Evolutionary conservation across 2,888 invertebrate genomes (phyloP), one percentile per base, ranked within the genome.

Genomic region (Stenchaetothrips biformis): DNA sequence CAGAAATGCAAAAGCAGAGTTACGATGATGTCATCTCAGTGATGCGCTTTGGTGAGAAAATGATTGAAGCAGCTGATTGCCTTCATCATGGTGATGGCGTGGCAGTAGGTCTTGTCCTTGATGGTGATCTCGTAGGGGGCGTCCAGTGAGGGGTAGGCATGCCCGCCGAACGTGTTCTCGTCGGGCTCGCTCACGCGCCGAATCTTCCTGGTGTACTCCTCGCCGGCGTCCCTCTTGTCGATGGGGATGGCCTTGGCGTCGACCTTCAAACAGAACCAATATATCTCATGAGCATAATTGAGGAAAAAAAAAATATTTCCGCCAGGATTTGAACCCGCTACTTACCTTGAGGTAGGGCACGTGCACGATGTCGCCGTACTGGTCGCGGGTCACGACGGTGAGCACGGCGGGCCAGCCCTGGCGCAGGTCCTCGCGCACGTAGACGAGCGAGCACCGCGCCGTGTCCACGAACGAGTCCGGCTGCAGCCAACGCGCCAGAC

Each of bases 41-140:
- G 49, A 67, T 8, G 77, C 49, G 67, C 67, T 37, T 25, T 62
- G 49, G 48, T 18, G 53, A 25, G 7, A 53, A 49, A 25, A 48
- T 53, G 78, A 82, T 18, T 77, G 48, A 62, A 48, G 62, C 21
- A 47, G 80, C 27, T 48, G 9, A 2, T 77, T 84, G 93, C 93
- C 90, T 95, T 95, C 97, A 98, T 98, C 87, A 97, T 95, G 18
- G 95, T 95, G 83, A 99, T 97, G 48, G 97, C 94, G 87, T 97
- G 95, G 88, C 96, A 99, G 85, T 94, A 92, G 92, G 95, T 95
- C 87, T 94, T 95, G 85, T 98, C 97, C 84, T 93, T 93, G 79
- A 94, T 89, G 0, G 96, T 95, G 0, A 95, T 92, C 86, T 96
- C 94, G 87, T 96, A 98, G 0, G 92, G 90, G 21, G 90, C 89